These are phyloP conservation scores for Subanguina moxae DNA, from an alignment of 1,140 invertebrate species.

Conservation along the genomic window DNA sequence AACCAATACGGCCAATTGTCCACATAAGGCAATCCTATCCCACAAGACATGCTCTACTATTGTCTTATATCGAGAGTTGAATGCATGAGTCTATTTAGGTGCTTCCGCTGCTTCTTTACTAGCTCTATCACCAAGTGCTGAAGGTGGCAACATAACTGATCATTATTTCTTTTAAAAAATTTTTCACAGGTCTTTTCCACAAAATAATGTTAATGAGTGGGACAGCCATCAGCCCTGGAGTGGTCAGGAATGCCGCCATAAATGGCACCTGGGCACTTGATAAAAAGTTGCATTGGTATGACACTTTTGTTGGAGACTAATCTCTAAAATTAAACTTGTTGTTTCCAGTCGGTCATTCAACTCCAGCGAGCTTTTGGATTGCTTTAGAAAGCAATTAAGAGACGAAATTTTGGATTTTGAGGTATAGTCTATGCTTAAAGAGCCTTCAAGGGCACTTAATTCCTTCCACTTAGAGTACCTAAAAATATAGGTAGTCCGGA, in stretches of 20 bases:
- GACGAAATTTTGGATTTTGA: slow-evolving; percentile 55
- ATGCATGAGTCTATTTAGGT: slow-evolving; percentile 63
- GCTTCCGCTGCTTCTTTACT: slow-evolving; percentile 90
- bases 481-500: background rate
- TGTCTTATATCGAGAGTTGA: no score
- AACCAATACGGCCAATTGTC: no score
- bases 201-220: slow-evolving; percentile 89
- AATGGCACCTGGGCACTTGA: slow-evolving; percentile 58
- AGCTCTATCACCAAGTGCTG: slow-evolving; percentile 82
- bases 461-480: slow-evolving; percentile 6
- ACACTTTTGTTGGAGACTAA: no score
- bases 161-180: background rate
- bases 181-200: slow-evolving; percentile 71
- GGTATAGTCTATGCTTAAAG: no score
- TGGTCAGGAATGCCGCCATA: slow-evolving; percentile 52
- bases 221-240: slow-evolving; percentile 83
- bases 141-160: slow-evolving; percentile 64
- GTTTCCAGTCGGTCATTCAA: slow-evolving; percentile 48
- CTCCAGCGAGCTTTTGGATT: slow-evolving; percentile 55
- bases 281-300: slow-evolving; percentile 44
- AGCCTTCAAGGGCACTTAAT: slow-evolving; percentile 1
- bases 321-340: no score
- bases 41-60: slow-evolving; percentile 83
- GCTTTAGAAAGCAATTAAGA: slow-evolving; percentile 56
- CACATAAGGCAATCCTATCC: no score